phyloP scores from a whole-genome alignment of 2,113 vertebrate genomes.

The Morone saxatilis region DNA sequence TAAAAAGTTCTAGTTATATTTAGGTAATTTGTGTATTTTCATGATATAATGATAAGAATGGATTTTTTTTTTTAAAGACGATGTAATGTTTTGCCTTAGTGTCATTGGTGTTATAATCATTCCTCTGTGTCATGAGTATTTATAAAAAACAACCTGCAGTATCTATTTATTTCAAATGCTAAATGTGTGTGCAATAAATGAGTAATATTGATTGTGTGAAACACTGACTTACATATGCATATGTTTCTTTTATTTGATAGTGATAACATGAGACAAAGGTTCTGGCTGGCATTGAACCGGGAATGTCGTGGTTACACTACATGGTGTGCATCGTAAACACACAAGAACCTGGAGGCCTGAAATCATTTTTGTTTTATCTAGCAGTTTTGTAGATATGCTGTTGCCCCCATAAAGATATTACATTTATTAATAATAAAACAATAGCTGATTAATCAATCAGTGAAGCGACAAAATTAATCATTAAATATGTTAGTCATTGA shows the following conservation, averaged over 20 bases:
- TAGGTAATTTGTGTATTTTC: constrained; percentile 39
- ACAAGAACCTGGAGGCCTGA: not conserved
- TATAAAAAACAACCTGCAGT: constrained; percentile 21
- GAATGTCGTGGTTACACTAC: not conserved
- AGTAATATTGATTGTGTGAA: not conserved
- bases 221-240: not conserved
- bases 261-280: not conserved
- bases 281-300: not conserved
- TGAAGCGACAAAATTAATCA: accelerated
- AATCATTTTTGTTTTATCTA: not conserved
- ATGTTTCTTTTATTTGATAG: not conserved
- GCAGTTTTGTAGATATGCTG: not conserved
- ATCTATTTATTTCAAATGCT: constrained; percentile 48
- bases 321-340: not conserved
- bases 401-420: not conserved
- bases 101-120: constrained; percentile 39
- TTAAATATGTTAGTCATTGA: not conserved
- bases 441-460: not conserved
- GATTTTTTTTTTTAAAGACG: constrained; percentile 25
- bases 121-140: constrained; percentile 46
- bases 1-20: constrained; percentile 30
- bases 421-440: not conserved
- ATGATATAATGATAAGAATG: not conserved
- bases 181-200: constrained; percentile 71
- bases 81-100: constrained; percentile 41